Percentiles rank a stretch among this genome's conserved stretches.
These are phyloP conservation scores for Aradophagus sp. DNA, from an alignment of 1,140 invertebrate genomes.

Conservation along the genomic window DNA sequence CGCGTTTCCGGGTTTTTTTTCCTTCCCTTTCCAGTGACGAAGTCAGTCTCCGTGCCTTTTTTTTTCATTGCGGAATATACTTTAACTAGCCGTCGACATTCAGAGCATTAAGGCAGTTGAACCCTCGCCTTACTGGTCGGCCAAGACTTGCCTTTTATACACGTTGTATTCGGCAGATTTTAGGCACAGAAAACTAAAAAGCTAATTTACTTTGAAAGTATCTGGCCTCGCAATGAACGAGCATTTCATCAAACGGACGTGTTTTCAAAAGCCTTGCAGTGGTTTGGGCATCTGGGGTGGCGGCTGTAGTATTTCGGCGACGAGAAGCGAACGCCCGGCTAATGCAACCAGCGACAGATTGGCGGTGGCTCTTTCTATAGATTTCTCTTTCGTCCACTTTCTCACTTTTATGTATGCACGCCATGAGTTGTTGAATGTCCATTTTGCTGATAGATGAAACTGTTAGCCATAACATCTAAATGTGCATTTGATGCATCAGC, in stretches of 20 bases:
- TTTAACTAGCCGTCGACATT: constrained; percentile 34
- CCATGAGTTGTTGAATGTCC: constrained; percentile 61
- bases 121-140: constrained; percentile 61
- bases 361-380: constrained; percentile 63
- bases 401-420: constrained; percentile 24
- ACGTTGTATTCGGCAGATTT: constrained; percentile 67
- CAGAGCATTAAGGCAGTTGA: constrained; percentile 66
- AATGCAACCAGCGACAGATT: constrained; percentile 75
- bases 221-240: constrained; percentile 50
- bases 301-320: constrained; percentile 44
- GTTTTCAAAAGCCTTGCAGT: constrained; percentile 63
- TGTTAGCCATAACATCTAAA: constrained; percentile 70
- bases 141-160: constrained; percentile 67
- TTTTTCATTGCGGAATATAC: no score
- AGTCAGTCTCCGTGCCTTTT: constrained; percentile 12
- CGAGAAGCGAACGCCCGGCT: no score
- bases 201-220: constrained; percentile 77
- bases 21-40: constrained; percentile 31
- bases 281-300: constrained; percentile 38
- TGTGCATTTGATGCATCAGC: constrained; percentile 42
- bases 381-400: constrained; percentile 10
- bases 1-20: constrained; percentile 38
- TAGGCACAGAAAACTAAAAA: constrained; percentile 74
- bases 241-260: constrained; percentile 68
- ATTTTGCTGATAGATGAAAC: constrained; percentile 73